phyloP scores from a whole-genome alignment of 2,113 vertebrate genomes.

The Gyps fulvus region DNA sequence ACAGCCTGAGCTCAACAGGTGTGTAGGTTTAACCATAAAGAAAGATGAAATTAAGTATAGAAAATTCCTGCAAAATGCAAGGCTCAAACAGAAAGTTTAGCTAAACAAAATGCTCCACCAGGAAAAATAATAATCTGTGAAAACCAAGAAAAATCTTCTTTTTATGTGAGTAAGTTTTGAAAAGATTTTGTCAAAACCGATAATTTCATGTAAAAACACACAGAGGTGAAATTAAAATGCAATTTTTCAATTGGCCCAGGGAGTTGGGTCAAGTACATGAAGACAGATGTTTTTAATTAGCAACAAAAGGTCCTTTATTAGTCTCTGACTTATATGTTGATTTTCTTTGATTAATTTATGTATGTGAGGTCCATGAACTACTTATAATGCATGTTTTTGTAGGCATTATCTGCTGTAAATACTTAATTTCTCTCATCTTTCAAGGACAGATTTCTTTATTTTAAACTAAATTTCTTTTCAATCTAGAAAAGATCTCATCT shows the following conservation, averaged over 20 bases:
- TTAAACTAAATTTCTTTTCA: constrained; percentile 31
- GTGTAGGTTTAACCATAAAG: neutral
- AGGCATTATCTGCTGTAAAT: neutral
- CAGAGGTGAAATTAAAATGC: neutral
- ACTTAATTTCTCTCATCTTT: neutral
- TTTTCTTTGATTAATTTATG: neutral
- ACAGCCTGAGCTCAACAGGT: neutral
- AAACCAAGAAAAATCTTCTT: neutral
- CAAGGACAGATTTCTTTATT: neutral
- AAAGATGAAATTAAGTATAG: neutral
- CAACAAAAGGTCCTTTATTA: neutral
- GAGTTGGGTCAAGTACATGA: neutral
- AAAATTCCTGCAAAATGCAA: neutral
- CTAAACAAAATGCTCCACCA: neutral
- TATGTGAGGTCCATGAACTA: neutral
- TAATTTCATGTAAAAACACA: neutral
- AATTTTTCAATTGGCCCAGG: neutral
- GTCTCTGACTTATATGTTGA: neutral
- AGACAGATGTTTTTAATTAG: neutral
- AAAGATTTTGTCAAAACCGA: neutral
- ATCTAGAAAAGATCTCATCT: constrained; percentile 14
- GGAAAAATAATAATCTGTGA: neutral
- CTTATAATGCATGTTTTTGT: neutral
- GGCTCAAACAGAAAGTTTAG: neutral
- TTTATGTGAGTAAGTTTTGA: neutral